phyloP scores from a whole-genome alignment of 2,113 vertebrate genomes.

The Lophura nycthemera region DNA sequence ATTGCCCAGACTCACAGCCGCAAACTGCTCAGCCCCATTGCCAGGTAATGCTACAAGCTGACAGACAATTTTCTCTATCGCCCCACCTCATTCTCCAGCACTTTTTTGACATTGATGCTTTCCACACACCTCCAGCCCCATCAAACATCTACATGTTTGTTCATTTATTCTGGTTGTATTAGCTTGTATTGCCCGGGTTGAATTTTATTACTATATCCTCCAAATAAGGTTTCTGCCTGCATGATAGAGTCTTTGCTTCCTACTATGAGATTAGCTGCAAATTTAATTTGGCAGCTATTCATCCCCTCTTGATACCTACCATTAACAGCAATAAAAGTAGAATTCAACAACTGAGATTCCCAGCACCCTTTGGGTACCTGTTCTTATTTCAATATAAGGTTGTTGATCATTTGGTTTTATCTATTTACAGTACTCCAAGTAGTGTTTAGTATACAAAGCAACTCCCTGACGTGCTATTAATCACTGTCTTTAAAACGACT shows the following conservation, averaged over 20 bases:
- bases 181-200: neutral
- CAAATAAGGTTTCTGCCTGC: conserved; percentile 40
- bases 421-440: conserved; percentile 29
- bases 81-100: neutral
- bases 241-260: conserved; percentile 11
- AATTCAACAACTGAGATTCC: conserved; percentile 15
- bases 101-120: neutral
- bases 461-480: conserved; percentile 33
- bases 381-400: neutral
- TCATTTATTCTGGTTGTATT: neutral
- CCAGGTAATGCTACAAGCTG: neutral
- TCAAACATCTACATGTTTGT: neutral
- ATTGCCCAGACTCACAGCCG: neutral
- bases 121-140: neutral
- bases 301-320: conserved; percentile 13
- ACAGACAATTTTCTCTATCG: neutral
- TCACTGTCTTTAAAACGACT: conserved; percentile 10
- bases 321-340: conserved; percentile 34
- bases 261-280: conserved; percentile 34
- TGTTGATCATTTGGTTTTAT: neutral
- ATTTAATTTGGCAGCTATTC: conserved; percentile 54
- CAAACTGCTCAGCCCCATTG: neutral
- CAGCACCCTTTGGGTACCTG: neutral
- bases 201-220: conserved; percentile 45
- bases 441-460: neutral